Percentiles rank a stretch among this genome's conserved stretches.
phyloP scores from a whole-genome alignment of 2,888 invertebrate genomes.

The Masnerella sp. region DNA sequence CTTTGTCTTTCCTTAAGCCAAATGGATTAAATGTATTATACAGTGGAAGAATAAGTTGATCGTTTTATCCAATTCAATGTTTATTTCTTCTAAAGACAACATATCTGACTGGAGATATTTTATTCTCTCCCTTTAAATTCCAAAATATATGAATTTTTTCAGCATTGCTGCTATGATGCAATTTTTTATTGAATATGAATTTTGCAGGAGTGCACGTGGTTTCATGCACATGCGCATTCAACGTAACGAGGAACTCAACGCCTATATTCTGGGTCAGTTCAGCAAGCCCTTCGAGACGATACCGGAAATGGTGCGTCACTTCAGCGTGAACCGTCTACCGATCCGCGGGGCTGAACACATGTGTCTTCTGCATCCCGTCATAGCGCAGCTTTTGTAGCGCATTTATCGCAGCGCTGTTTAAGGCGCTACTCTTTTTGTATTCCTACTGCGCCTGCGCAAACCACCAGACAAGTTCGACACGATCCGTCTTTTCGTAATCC shows the following conservation, averaged over 20 bases:
- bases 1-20: not conserved
- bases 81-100: too few species aligned
- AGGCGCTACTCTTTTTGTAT: conserved; percentile 70
- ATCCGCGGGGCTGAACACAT: conserved; percentile 98
- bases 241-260: conserved; percentile 84
- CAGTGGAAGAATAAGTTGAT: too few species aligned
- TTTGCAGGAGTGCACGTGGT: conserved; percentile 91
- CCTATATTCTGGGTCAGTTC: conserved; percentile 94
- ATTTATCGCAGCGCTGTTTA: conserved; percentile 73
- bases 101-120: too few species aligned
- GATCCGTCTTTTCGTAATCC: conserved; percentile 24
- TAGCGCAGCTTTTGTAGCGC: conserved; percentile 86
- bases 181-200: too few species aligned
- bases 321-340: conserved; percentile 94
- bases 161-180: too few species aligned
- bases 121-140: too few species aligned
- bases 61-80: too few species aligned
- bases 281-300: conserved; percentile 95
- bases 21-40: too few species aligned
- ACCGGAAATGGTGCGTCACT: conserved; percentile 96
- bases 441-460: conserved; percentile 47
- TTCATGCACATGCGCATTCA: conserved; percentile 99
- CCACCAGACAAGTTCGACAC: conserved; percentile 33
- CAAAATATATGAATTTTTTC: too few species aligned
- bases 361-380: conserved; percentile 94